Conservation (phyloP, 2,888 invertebrate genomes). For the Drosophila aldrichi region DNA sequence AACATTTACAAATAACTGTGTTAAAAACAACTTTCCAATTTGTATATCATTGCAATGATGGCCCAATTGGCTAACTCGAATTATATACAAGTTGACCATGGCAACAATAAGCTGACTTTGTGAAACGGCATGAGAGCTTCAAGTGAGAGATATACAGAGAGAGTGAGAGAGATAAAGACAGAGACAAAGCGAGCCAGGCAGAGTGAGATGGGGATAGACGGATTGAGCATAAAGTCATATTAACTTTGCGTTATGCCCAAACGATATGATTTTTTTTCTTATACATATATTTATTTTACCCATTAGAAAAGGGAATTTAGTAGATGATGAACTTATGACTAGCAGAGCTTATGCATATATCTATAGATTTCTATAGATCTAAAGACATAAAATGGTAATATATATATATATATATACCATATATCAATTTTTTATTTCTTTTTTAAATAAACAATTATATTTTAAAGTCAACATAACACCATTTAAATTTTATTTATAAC, state of each 20-base stretch:
- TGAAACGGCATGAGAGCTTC: not conserved
- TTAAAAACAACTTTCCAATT: conserved; percentile 4
- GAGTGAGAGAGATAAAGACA: not conserved
- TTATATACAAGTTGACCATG: conserved; percentile 2
- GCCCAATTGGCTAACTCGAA: conserved; percentile 10
- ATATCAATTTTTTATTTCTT: too few relatives aligned
- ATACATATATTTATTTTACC: not conserved
- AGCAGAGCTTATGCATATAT: too few relatives aligned
- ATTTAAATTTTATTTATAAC: too few relatives aligned
- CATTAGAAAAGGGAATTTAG: not conserved
- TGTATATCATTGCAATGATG: not conserved
- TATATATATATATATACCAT: too few relatives aligned
- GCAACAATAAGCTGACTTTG: conserved; percentile 2
- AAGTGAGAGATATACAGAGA: not conserved
- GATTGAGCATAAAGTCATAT: not conserved
- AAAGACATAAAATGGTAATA: too few relatives aligned
- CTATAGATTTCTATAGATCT: too few relatives aligned
- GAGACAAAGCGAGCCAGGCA: not conserved
- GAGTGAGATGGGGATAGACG: not conserved
- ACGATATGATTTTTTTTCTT: not conserved
- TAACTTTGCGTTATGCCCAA: not conserved
- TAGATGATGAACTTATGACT: not conserved
- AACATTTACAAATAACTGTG: conserved; percentile 21
- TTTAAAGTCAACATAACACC: too few relatives aligned
- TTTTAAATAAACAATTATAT: too few relatives aligned